A percentile compares a stretch with the other conserved stretches of the same genome.
Conservation (phyloP, 2,797 vertebrate species). For the Glossophaga mutica region DNA sequence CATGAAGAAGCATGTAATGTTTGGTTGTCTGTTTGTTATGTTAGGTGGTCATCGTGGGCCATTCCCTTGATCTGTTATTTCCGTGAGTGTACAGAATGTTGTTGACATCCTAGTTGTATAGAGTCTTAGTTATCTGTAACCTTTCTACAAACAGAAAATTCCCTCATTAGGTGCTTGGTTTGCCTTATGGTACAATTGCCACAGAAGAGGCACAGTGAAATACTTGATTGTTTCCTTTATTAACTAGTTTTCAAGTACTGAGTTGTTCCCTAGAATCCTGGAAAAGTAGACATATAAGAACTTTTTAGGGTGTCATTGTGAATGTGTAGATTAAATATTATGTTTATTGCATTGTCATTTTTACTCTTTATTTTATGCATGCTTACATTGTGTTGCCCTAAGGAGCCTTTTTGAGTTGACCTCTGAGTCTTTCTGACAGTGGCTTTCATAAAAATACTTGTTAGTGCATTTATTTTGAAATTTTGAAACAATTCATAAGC, state of each 20-base stretch:
- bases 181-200: neutral
- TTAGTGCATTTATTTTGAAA: neutral
- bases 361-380: neutral
- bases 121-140: neutral
- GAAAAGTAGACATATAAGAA: neutral
- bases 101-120: neutral
- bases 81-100: neutral
- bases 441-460: neutral
- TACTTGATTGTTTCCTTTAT: neutral
- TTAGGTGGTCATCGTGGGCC: neutral
- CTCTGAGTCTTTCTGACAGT: neutral
- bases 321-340: neutral
- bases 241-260: neutral
- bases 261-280: neutral
- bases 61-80: neutral
- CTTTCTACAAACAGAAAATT: neutral
- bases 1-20: neutral
- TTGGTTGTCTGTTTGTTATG: neutral
- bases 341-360: neutral
- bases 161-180: neutral
- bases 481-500: neutral
- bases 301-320: neutral
- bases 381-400: neutral
- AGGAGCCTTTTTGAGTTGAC: neutral
- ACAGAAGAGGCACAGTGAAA: neutral